Percentiles rank a stretch among this genome's conserved stretches.
phyloP scores from a whole-genome alignment of 2,888 invertebrate genomes.

The Megaustenia siamemsis region DNA sequence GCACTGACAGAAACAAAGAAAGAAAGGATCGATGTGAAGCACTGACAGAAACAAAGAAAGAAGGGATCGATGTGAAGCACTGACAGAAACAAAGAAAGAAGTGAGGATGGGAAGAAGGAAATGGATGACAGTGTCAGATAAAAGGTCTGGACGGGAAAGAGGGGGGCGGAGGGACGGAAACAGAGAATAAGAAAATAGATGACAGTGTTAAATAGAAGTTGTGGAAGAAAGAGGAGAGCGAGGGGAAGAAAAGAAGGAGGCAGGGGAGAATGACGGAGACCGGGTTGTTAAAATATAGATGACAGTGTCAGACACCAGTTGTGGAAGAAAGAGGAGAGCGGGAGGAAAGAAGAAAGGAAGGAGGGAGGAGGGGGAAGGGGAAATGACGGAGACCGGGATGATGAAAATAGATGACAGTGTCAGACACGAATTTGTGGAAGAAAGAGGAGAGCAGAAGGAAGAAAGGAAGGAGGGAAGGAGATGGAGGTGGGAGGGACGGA shows the following conservation, averaged over 20 bases:
- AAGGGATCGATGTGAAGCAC: no score
- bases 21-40: no score
- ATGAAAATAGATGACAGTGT: background rate
- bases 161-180: background rate
- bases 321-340: background rate
- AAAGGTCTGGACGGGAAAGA: no score
- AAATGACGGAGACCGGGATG: background rate
- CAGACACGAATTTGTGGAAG: background rate
- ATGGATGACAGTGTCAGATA: no score
- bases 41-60: no score
- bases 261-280: slow-evolving; percentile 1
- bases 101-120: background rate
- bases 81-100: no score
- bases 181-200: background rate
- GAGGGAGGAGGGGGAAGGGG: background rate
- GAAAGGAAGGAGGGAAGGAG: background rate
- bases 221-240: no score
- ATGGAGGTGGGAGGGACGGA: no score
- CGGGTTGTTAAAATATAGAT: no score
- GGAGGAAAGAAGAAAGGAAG: background rate
- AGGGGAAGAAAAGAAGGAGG: no score
- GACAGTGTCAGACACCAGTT: background rate
- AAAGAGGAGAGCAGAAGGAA: background rate
- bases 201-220: no score
- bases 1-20: no score